Evolutionary conservation across 2,888 invertebrate genomes (phyloP), one percentile per base, ranked within the genome.

Genomic region (Chelonus formosanus): DNA sequence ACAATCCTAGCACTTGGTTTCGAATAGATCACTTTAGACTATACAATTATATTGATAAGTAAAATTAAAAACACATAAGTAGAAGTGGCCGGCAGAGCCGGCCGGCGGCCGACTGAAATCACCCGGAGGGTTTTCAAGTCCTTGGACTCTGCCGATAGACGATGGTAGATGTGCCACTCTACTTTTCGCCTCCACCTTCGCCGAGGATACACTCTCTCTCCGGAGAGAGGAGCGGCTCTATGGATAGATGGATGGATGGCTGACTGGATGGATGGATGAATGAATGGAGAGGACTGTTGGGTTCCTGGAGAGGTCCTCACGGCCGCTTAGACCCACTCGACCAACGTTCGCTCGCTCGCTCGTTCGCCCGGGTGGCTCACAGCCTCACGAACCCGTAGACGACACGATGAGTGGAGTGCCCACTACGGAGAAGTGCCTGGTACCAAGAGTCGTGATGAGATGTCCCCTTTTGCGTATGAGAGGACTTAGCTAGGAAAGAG

Each of bases 291-390:
- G 79, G 82, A 83, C 83, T 82, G 82, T 83, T 80, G 81, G 83
- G 80, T 80, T 82, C 81, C 80, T 83, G 83, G 83, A 83, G 83
- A 83, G 83, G 83, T 81, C 83, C 83, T 83, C 82, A 83, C 83
- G 78, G 79, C 83, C 83, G 83, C 83, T 83, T 84, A 83, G 81
- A 83, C 80, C 83, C 83, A 84, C 83, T 83, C 82, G 80, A 83
- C 79, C 77, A 74, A 75, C 73, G 77, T 74, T 74, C 74, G 72
- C 70, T 73, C 70, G 76, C 75, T 75, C 76, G 76, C 75, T 75
- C 75, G 75, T 70, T 74, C 76, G 76, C 67, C 74, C 73, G 73
- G 65, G 76, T 75, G 75, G 66, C 70, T 72, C 69, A 66, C 69
- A 68, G 69, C 72, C 66, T 69, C 68, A 75, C 76, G 78, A 78